Percentiles rank a stretch among this genome's conserved stretches.
Conservation (phyloP, 2,113 vertebrate species). For the Tichodroma muraria region DNA sequence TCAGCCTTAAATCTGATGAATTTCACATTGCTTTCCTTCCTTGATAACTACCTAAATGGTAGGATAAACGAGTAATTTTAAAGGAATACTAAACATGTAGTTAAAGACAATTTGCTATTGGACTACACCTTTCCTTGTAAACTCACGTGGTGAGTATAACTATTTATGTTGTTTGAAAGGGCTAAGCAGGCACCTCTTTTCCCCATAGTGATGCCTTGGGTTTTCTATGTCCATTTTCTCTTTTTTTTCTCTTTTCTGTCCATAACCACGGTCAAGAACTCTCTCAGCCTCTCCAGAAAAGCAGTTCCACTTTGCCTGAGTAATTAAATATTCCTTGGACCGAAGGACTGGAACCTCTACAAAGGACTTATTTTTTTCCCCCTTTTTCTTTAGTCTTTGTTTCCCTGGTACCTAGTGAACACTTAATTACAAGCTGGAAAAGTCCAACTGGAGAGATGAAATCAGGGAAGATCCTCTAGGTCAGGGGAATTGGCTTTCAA, state of each 20-base stretch:
- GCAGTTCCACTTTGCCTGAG: slow-evolving; percentile 13
- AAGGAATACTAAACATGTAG: background rate
- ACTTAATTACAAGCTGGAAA: slow-evolving; percentile 28
- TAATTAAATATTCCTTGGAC: slow-evolving; percentile 40
- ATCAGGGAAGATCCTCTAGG: slow-evolving; percentile 38
- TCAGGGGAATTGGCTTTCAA: background rate
- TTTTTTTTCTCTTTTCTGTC: background rate
- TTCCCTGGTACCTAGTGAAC: background rate
- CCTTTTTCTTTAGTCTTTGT: slow-evolving; percentile 10
- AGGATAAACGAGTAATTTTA: background rate
- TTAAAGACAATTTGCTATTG: background rate
- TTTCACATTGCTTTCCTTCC: background rate
- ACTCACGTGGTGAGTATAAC: background rate
- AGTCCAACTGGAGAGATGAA: slow-evolving; percentile 19
- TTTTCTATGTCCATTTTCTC: background rate
- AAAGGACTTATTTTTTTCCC: slow-evolving; percentile 23
- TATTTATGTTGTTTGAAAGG: background rate
- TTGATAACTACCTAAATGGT: background rate
- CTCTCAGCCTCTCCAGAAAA: background rate
- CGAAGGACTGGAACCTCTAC: slow-evolving; percentile 17
- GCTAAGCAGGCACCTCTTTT: background rate
- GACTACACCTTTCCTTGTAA: background rate
- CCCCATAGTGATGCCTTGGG: background rate
- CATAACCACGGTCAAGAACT: background rate
- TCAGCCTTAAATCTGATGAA: background rate